Evolutionary conservation across 2,113 vertebrate genomes (phyloP).

Genomic region (Lophochroa leadbeateri): DNA sequence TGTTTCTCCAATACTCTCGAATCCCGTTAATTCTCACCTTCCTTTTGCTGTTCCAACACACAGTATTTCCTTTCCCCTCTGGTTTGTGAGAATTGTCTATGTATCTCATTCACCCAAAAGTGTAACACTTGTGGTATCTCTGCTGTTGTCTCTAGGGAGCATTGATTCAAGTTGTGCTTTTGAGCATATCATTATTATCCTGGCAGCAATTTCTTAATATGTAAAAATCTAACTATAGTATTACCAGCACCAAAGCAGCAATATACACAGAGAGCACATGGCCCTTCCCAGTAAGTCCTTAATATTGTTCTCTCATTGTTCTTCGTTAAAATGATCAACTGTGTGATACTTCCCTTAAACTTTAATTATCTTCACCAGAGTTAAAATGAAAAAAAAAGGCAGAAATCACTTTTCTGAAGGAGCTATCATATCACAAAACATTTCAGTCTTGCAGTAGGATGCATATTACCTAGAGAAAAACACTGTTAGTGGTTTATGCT

Average conservation of each 20-base stretch:
- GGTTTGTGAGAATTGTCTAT: background rate
- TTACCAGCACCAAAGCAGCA: background rate
- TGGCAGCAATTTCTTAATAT: background rate
- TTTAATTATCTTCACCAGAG: background rate
- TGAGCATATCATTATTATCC: background rate
- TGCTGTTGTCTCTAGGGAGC: background rate
- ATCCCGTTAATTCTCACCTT: background rate
- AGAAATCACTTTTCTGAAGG: background rate
- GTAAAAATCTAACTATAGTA: background rate
- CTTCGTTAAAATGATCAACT: background rate
- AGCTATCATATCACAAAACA: background rate
- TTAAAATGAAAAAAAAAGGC: background rate
- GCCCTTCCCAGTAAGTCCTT: background rate
- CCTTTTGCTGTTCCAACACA: background rate
- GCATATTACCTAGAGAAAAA: background rate
- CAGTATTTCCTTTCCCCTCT: background rate
- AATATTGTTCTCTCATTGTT: background rate
- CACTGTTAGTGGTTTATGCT: background rate
- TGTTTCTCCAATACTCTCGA: background rate
- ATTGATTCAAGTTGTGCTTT: background rate
- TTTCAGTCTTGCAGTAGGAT: background rate
- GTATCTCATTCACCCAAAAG: background rate
- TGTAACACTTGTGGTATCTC: background rate
- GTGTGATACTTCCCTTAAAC: background rate
- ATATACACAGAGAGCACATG: background rate